phyloP scores from a whole-genome alignment of 2,797 vertebrate genomes.

The Manis javanica region DNA sequence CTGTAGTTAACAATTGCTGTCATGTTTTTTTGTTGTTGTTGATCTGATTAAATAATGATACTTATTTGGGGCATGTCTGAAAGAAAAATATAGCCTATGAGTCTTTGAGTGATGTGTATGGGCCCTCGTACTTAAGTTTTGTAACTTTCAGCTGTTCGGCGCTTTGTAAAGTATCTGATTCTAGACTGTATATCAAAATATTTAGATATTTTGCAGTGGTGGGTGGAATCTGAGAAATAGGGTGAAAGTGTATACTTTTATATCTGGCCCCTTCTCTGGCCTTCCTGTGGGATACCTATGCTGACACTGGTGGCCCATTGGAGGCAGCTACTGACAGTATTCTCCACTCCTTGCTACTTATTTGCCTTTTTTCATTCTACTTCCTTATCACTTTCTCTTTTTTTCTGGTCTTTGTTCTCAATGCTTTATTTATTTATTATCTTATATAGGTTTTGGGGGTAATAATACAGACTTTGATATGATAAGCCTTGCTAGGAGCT shows the following conservation, averaged over 20 bases:
- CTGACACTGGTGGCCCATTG: background rate
- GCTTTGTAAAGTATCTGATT: conserved; percentile 17
- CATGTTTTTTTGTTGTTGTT: background rate
- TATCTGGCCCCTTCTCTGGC: background rate
- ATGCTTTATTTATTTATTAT: background rate
- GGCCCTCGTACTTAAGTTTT: background rate
- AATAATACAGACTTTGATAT: background rate
- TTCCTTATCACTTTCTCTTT: background rate
- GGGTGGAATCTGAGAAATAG: background rate
- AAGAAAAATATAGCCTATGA: background rate
- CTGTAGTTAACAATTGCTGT: background rate
- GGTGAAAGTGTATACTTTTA: background rate
- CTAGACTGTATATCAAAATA: background rate
- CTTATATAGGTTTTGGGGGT: background rate
- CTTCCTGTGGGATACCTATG: background rate
- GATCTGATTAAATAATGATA: conserved; percentile 24
- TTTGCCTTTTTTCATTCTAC: background rate
- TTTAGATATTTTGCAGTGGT: background rate
- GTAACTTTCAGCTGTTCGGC: background rate
- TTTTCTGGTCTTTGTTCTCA: background rate
- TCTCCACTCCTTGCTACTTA: background rate
- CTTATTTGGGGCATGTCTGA: background rate
- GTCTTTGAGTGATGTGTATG: background rate
- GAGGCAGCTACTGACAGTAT: background rate
- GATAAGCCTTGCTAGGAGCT: background rate